Conservation (phyloP, 2,113 vertebrate genomes). For the Phycodurus eques region DNA sequence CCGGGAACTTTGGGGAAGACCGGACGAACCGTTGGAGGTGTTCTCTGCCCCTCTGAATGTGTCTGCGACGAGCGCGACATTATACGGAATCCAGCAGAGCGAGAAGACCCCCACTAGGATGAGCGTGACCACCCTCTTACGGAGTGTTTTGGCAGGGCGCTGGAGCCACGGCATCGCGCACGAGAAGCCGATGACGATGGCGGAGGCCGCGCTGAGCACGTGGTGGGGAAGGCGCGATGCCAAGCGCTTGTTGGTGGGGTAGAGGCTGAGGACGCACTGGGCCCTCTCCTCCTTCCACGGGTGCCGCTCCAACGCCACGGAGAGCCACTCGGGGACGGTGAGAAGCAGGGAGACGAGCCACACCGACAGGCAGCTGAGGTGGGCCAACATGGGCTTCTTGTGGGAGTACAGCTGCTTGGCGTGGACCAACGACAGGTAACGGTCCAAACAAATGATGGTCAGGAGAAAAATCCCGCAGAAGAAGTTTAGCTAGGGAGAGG, state of each 20-base stretch:
- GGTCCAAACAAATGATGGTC: constrained; percentile 72
- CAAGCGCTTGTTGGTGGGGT: constrained; percentile 25
- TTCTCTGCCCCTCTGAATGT: constrained; percentile 34
- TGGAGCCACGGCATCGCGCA: constrained; percentile 53
- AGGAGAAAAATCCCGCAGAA: constrained; percentile 78
- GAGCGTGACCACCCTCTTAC: constrained; percentile 65
- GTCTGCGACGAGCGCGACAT: constrained; percentile 73
- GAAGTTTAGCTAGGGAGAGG: constrained; percentile 72
- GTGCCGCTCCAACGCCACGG: not conserved
- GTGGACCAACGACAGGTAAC: constrained; percentile 68
- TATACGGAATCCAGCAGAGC: constrained; percentile 82
- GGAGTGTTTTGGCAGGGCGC: constrained; percentile 41
- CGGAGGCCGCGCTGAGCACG: constrained; percentile 50
- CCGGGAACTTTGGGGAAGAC: not conserved
- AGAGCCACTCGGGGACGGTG: constrained; percentile 69
- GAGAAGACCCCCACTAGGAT: constrained; percentile 72
- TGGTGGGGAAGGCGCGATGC: constrained; percentile 61
- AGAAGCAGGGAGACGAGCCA: constrained; percentile 74
- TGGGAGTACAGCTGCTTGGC: constrained; percentile 61
- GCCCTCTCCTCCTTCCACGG: not conserved
- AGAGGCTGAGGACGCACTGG: constrained; percentile 56
- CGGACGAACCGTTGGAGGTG: not conserved
- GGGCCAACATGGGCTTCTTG: constrained; percentile 21
- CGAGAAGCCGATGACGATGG: constrained; percentile 67
- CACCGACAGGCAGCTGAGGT: constrained; percentile 55